Conservation (phyloP, 2,797 vertebrate genomes). For the Eremophila alpestris region DNA sequence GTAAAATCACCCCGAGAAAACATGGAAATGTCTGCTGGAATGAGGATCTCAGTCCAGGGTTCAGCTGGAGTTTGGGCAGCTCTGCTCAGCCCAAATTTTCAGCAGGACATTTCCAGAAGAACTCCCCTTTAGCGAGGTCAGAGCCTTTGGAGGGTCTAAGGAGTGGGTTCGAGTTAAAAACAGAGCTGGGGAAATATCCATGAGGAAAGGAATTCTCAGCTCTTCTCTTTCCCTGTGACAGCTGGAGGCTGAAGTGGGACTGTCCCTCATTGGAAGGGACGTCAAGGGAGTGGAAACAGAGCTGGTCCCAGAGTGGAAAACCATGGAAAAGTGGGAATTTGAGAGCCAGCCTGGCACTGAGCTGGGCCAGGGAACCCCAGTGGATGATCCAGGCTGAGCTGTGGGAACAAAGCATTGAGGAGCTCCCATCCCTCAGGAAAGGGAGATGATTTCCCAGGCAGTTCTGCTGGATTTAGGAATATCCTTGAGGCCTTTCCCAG, state of each 20-base stretch:
- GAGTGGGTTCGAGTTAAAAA: neutral
- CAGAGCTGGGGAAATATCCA: neutral
- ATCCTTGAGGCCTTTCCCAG: neutral
- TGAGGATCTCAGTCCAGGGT: neutral
- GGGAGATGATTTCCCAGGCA: neutral
- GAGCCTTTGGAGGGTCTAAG: neutral
- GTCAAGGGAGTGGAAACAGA: neutral
- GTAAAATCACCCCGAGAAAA: neutral
- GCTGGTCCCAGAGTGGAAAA: neutral
- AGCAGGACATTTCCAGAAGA: neutral
- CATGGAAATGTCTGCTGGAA: neutral
- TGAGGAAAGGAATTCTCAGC: neutral
- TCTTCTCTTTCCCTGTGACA: neutral
- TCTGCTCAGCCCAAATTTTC: neutral
- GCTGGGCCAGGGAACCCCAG: accelerated
- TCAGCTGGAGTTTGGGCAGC: neutral
- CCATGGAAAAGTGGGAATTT: neutral
- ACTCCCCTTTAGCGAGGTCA: too few species aligned
- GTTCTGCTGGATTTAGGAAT: neutral
- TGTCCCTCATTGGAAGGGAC: neutral
- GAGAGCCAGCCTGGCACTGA: accelerated
- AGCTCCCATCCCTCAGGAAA: neutral
- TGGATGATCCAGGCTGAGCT: neutral
- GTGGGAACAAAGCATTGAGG: neutral
- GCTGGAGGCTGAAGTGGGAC: neutral